These are phyloP conservation scores for Nibea coibor DNA, from an alignment of 2,113 vertebrate genomes.

Conservation along the genomic window DNA sequence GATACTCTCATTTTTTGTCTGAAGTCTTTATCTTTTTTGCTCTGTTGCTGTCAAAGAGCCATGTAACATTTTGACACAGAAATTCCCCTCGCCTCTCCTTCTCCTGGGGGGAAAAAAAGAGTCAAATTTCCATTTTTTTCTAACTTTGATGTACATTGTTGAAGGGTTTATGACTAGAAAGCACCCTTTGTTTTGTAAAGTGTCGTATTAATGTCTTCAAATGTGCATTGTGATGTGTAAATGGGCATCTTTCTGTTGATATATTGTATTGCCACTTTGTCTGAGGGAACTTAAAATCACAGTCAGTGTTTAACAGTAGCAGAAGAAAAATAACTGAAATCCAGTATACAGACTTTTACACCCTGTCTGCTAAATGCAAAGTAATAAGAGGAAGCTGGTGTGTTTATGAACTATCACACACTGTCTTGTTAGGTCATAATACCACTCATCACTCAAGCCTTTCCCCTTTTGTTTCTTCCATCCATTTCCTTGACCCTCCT, in stretches of 20 bases:
- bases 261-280: not conserved
- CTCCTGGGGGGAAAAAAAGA: too few species aligned
- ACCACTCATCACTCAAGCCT: not conserved
- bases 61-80: not conserved
- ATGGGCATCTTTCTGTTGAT: not conserved
- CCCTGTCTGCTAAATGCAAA: not conserved
- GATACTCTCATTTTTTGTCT: too few species aligned
- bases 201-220: not conserved
- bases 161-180: not conserved
- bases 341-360: not conserved
- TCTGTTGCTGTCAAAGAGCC: not conserved
- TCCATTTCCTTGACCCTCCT: conserved; percentile 12
- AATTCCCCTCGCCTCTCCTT: too few species aligned
- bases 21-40: too few species aligned
- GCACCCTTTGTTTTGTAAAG: not conserved
- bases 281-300: not conserved
- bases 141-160: not conserved
- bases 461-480: not conserved
- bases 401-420: not conserved
- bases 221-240: not conserved
- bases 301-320: not conserved
- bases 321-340: not conserved
- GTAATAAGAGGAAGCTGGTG: not conserved
- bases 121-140: not conserved
- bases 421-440: not conserved